phyloP scores from a whole-genome alignment of 1,140 invertebrate genomes.

The Delia radicum region DNA sequence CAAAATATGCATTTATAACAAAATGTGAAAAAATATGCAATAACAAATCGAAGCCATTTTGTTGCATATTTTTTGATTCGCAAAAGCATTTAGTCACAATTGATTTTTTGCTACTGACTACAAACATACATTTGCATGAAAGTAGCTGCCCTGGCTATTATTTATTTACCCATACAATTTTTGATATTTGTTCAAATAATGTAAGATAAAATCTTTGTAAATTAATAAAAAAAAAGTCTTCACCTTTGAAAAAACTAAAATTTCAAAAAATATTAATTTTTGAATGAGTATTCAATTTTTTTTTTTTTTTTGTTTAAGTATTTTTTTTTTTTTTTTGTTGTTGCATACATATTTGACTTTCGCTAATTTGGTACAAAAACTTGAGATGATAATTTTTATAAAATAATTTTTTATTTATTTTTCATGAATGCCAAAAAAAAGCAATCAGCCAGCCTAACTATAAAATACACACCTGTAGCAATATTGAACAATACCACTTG shows the following conservation, averaged over 20 bases:
- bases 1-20: too few relatives aligned
- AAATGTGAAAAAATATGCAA: too few relatives aligned
- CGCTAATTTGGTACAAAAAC: conserved; percentile 4
- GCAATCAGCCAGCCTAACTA: not conserved
- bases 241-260: not conserved
- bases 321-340: too few relatives aligned
- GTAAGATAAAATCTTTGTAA: not conserved
- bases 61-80: too few relatives aligned
- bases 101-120: too few relatives aligned
- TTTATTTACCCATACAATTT: not conserved
- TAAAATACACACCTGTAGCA: not conserved
- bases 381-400: not conserved
- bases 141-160: not conserved
- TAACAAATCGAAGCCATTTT: too few relatives aligned
- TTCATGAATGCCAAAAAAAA: not conserved
- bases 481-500: not conserved
- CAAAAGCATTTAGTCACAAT: too few relatives aligned
- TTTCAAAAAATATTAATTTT: not conserved
- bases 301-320: not conserved
- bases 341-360: not conserved
- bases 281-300: not conserved
- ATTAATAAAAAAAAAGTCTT: not conserved
- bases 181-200: not conserved
- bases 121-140: too few relatives aligned
- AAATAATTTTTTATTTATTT: not conserved